phyloP scores from a whole-genome alignment of 1,140 invertebrate species.

The Scaptomyza montana region DNA sequence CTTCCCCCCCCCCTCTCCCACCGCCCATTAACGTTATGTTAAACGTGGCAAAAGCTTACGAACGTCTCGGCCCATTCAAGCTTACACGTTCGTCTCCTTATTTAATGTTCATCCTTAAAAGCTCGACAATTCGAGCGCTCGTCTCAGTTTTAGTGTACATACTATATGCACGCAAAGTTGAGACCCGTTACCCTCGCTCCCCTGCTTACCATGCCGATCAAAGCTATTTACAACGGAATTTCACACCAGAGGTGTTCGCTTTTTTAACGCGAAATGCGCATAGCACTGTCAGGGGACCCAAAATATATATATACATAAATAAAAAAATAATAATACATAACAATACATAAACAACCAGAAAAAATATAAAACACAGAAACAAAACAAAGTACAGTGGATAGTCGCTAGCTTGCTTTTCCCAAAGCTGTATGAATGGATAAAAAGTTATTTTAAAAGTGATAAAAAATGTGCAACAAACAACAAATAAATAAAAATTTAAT shows the following conservation, averaged over 20 bases:
- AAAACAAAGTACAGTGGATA: not conserved
- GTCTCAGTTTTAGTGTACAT: no score
- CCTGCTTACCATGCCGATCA: slow-evolving; percentile 8
- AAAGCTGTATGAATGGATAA: not conserved
- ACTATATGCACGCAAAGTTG: no score
- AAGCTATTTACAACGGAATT: slow-evolving; percentile 56
- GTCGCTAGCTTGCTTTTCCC: not conserved
- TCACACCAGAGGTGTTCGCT: slow-evolving; percentile 55
- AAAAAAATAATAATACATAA: not conserved
- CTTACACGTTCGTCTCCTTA: not conserved
- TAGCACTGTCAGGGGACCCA: slow-evolving; percentile 33
- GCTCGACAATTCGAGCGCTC: not conserved
- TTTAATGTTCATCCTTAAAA: slow-evolving; percentile 6
- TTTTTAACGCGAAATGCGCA: slow-evolving; percentile 49
- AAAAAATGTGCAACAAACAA: no score
- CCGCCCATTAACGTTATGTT: slow-evolving; percentile 2
- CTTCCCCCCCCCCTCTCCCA: not conserved
- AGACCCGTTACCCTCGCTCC: not conserved
- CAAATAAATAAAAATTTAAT: not conserved
- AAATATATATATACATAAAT: no score
- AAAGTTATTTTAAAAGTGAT: not conserved
- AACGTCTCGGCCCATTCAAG: slow-evolving; percentile 21
- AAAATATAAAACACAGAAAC: slow-evolving; percentile 1
- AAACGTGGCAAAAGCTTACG: slow-evolving; percentile 60
- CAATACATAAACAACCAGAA: not conserved